Evolutionary conservation across 2,888 invertebrate genomes (phyloP).

Genomic region (Balanococcus diminutus): DNA sequence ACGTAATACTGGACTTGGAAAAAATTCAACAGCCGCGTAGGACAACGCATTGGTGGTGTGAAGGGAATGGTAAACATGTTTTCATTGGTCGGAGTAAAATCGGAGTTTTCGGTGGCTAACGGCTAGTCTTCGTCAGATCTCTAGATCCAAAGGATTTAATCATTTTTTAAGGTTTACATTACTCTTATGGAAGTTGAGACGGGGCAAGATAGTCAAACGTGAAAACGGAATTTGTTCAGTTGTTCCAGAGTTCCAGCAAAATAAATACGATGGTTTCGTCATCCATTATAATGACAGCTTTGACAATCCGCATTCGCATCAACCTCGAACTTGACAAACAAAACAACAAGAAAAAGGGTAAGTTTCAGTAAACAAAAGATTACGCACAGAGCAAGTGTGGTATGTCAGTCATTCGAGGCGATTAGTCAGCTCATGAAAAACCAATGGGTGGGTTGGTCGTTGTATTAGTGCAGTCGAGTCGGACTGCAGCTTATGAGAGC

Average conservation of each 20-base stretch:
- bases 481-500: neutral
- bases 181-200: too few relatives aligned
- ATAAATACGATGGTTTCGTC: neutral
- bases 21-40: too few relatives aligned
- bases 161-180: too few relatives aligned
- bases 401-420: neutral
- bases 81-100: too few relatives aligned
- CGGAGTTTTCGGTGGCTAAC: too few relatives aligned
- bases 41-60: too few relatives aligned
- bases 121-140: too few relatives aligned
- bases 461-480: neutral
- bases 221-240: too few relatives aligned
- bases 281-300: neutral
- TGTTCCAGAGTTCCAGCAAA: neutral
- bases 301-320: neutral
- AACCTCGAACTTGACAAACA: neutral
- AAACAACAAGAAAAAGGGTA: constrained; percentile 21
- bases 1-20: too few relatives aligned
- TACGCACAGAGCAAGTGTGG: neutral
- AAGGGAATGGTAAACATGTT: too few relatives aligned
- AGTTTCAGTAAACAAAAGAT: neutral
- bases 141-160: too few relatives aligned
- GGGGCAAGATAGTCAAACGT: too few relatives aligned
- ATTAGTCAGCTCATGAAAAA: constrained; percentile 25
- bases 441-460: neutral